phyloP scores from a whole-genome alignment of 2,797 vertebrate species.

The Linurgus olivaceus region DNA sequence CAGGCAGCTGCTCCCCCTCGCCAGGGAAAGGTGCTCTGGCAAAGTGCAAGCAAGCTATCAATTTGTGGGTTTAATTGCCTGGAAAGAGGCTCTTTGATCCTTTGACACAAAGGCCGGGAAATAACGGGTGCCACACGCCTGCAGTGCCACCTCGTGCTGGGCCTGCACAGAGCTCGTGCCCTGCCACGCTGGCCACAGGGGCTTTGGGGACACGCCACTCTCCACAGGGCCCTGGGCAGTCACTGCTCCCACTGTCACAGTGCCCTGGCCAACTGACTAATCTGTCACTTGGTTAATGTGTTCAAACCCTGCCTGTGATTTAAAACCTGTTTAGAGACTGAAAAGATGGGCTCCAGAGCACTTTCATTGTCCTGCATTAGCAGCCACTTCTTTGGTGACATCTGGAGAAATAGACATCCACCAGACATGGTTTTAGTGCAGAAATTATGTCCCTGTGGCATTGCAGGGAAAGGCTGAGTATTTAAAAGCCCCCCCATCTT shows the following conservation, averaged over 20 bases:
- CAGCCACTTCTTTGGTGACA: background rate
- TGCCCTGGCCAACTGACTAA: background rate
- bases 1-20: background rate
- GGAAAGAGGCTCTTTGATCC: background rate
- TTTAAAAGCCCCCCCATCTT: background rate
- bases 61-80: background rate
- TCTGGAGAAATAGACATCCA: background rate
- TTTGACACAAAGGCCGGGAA: background rate
- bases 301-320: background rate
- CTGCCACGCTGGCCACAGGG: fast-evolving
- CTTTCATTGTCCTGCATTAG: background rate
- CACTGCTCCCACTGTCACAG: fast-evolving
- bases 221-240: fast-evolving
- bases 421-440: background rate
- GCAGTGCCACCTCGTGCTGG: slow-evolving; percentile 27
- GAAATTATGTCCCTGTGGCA: background rate
- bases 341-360: background rate
- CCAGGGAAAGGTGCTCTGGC: background rate
- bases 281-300: background rate
- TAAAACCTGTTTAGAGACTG: background rate
- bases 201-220: fast-evolving
- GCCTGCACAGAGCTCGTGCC: background rate
- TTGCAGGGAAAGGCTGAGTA: background rate
- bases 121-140: background rate
- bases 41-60: background rate